Evolutionary conservation across 1,140 invertebrate species (phyloP).

Genomic region (Ridgeia piscesae): DNA sequence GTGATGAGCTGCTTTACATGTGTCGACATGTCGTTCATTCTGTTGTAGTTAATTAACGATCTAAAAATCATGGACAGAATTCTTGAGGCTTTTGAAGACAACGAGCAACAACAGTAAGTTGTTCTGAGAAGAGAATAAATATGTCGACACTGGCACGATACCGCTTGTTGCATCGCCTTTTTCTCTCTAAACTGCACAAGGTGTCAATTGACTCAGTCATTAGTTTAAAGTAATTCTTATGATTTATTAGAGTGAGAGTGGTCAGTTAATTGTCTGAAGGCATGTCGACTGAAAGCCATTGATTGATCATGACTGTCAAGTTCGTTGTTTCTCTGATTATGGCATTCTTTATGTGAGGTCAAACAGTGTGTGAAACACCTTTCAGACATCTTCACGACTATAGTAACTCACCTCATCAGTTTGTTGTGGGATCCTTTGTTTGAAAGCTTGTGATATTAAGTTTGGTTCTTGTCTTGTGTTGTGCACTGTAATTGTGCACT

Average conservation of each 20-base stretch:
- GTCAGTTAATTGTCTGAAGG: neutral
- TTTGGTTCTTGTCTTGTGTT: neutral
- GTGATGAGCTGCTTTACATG: neutral
- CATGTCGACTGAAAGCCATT: neutral
- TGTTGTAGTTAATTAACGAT: slow-evolving; percentile 67
- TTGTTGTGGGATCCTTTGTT: neutral
- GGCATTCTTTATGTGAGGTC: neutral
- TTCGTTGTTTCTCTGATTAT: neutral
- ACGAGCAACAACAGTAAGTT: slow-evolving; percentile 61
- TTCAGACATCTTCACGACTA: neutral
- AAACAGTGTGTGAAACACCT: neutral
- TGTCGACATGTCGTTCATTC: neutral
- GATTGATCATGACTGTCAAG: neutral
- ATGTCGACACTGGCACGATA: neutral
- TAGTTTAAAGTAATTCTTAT: too few relatives aligned
- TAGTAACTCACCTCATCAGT: neutral
- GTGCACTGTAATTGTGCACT: neutral
- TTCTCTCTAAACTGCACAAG: too few relatives aligned
- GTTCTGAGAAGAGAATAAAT: neutral
- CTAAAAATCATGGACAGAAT: slow-evolving; percentile 69
- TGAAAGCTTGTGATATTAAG: neutral
- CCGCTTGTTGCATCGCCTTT: neutral
- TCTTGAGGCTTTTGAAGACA: slow-evolving; percentile 69
- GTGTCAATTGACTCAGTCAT: too few relatives aligned
- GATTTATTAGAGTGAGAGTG: neutral